Evolutionary conservation across 2,888 invertebrate genomes (phyloP).

Genomic region (Eugnorisma glareosa): DNA sequence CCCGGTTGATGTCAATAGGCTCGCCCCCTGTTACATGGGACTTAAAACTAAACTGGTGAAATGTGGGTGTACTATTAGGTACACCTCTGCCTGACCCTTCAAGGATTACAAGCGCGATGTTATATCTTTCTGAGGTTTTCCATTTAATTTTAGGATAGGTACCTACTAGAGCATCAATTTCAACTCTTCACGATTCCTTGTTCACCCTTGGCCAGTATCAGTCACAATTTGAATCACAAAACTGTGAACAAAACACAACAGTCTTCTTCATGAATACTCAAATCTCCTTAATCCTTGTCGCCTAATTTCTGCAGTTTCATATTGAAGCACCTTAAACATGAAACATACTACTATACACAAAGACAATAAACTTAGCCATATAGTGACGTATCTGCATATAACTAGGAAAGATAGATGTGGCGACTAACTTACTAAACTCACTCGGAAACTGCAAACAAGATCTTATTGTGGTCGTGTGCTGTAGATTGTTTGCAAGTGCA

Average conservation of each 20-base stretch:
- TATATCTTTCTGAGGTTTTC: neutral
- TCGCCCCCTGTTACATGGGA: no score
- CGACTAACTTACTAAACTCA: constrained; percentile 57
- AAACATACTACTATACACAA: neutral
- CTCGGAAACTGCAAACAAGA: constrained; percentile 62
- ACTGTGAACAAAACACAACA: neutral
- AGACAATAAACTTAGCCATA: constrained; percentile 33
- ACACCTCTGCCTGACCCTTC: no score
- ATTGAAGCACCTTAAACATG: neutral
- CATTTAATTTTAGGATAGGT: neutral
- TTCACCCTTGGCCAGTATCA: no score
- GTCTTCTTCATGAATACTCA: neutral
- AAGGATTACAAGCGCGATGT: no score
- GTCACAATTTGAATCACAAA: neutral
- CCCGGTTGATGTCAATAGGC: no score
- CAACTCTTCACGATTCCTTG: neutral
- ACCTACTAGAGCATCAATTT: neutral
- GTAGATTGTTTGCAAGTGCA: constrained; percentile 60
- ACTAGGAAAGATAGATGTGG: constrained; percentile 54
- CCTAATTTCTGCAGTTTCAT: neutral
- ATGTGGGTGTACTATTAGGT: no score
- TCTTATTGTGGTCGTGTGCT: constrained; percentile 62
- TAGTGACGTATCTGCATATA: constrained; percentile 35
- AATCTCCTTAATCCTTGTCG: neutral
- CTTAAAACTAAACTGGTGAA: no score